These are phyloP conservation scores for Seriola dumerili DNA, from an alignment of 2,113 vertebrate genomes.

Conservation along the genomic window DNA sequence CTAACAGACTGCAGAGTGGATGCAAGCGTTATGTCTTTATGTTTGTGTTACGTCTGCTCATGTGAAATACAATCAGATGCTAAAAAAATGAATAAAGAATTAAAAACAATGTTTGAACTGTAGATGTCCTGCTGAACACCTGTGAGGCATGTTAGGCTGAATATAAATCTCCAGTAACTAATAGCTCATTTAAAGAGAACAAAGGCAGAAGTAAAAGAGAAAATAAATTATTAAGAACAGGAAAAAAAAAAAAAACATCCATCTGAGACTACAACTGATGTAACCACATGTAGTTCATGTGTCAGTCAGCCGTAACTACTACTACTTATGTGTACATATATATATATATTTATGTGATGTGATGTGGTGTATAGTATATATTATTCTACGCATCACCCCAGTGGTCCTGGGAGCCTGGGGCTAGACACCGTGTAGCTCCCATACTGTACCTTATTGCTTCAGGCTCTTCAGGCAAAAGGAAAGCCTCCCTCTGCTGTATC, in stretches of 20 bases:
- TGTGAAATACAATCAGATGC: slow-evolving; percentile 33
- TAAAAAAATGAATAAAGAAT: background rate
- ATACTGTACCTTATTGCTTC: slow-evolving; percentile 36
- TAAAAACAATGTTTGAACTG: background rate
- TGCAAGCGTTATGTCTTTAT: background rate
- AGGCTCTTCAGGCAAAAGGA: slow-evolving; percentile 15
- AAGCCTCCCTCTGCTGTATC: slow-evolving; percentile 2
- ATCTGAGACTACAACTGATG: no score
- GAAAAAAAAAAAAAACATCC: background rate
- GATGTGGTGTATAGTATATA: background rate
- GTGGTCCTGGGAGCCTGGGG: slow-evolving; percentile 34
- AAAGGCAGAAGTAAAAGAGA: slow-evolving; percentile 4
- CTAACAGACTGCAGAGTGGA: background rate
- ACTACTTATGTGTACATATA: background rate
- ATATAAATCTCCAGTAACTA: slow-evolving; percentile 7
- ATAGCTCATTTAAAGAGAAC: slow-evolving; percentile 1
- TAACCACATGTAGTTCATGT: no score
- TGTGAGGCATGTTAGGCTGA: slow-evolving; percentile 4
- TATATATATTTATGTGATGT: background rate
- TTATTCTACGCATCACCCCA: background rate
- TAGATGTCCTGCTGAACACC: slow-evolving; percentile 17
- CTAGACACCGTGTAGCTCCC: slow-evolving; percentile 24
- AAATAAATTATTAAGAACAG: background rate
- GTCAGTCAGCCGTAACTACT: background rate
- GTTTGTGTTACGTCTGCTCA: background rate